phyloP scores from a whole-genome alignment of 2,113 vertebrate species.

The Psittacula cyanocephala region DNA sequence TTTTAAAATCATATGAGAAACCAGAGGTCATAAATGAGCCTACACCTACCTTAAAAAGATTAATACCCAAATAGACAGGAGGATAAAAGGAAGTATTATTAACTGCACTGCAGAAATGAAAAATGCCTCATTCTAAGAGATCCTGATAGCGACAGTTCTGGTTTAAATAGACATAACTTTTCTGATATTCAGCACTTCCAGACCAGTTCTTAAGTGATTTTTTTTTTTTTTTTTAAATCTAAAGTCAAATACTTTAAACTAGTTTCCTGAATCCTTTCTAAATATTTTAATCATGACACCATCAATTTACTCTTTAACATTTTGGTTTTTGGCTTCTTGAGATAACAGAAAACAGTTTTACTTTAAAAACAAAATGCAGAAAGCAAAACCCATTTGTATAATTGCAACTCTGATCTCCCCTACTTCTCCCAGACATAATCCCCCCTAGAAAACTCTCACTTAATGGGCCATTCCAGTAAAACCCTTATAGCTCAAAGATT shows the following conservation, averaged over 20 bases:
- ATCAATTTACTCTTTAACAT: not conserved
- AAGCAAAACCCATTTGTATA: constrained; percentile 58
- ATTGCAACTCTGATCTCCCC: not conserved
- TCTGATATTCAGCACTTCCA: constrained; percentile 10
- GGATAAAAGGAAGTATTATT: constrained; percentile 15
- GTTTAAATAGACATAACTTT: constrained; percentile 1
- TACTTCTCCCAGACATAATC: not conserved
- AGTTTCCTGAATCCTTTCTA: not conserved
- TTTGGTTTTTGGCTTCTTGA: constrained; percentile 62
- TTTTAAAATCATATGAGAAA: constrained; percentile 35
- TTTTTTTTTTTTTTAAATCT: not conserved
- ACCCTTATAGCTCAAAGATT: constrained; percentile 30
- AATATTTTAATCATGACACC: not conserved
- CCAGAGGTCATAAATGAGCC: not conserved
- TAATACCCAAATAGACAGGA: not conserved
- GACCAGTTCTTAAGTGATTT: not conserved
- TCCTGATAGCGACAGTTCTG: not conserved
- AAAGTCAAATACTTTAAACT: not conserved
- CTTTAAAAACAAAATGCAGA: constrained; percentile 60
- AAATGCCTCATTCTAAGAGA: not conserved
- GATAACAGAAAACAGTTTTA: constrained; percentile 49
- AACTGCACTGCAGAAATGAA: constrained; percentile 4
- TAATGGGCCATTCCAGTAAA: constrained; percentile 58
- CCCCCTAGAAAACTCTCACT: constrained; percentile 22
- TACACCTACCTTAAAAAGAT: not conserved